Base-by-base conservation (phyloP, 2,888 invertebrate species). In the Folsomia manolachei region DNA sequence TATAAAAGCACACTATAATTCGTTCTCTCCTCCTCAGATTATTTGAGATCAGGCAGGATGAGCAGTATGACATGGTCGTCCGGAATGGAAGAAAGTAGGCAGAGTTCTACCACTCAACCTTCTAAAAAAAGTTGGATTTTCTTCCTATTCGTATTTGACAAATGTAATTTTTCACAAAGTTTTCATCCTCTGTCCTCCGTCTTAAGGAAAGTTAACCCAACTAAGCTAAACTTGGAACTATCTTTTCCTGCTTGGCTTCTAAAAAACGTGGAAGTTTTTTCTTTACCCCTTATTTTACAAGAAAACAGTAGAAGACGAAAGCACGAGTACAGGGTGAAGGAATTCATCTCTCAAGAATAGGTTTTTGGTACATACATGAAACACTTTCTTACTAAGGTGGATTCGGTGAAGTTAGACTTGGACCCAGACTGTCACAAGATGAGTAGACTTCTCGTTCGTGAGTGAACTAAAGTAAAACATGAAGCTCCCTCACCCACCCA, bases 81-180 rank as follows among this genome's bases (percentile, higher is more conserved):
- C 2, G 64, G n/a, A 63, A 52, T 27, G 53, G 63, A 60, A 65
- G n/a, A 67, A 27, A 25, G 24, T 51, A 18, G 53, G 62, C 23
- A 27, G 11, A 60, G 62, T 19, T 63, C 24, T 26, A 69, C 21
- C 39, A 67, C 51, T 25, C 51, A 52, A 9, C 14, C 63, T 63
- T 7, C 25, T 25, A 39, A 26, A 24, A 70, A 77, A 79, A 75
- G 73, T 75, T 77, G 76, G 72, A 69, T 73, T 71, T 56, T 74
- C 77, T 76, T 78, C 78, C 75, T 75, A 78, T 79, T 79, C 75
- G 75, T 78, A 75, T 78, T 78, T 77, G 78, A 78, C 79, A 79
- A 79, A 79, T 79, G 75, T 75, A 79, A 79, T 79, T 79, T 79
- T 75, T 79, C 77, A 72, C 60, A 72, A 74, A 75, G 65, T 64